Evolutionary conservation across 2,113 vertebrate species (phyloP), one percentile per base, ranked within the genome.

Genomic region (Oncorhynchus mykiss): DNA sequence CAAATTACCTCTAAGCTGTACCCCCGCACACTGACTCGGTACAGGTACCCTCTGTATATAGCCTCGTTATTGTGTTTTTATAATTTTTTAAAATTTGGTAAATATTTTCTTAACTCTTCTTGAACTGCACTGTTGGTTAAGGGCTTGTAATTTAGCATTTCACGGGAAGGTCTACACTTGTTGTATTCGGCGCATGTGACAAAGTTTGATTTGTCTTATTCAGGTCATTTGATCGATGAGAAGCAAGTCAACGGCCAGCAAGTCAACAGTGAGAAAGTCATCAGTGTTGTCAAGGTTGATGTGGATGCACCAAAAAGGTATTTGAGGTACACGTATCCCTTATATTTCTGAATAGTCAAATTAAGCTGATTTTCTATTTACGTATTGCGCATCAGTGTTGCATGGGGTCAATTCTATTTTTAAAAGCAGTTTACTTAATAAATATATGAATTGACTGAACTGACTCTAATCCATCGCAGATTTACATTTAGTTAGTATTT

Each of bases 191-290:
- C 6, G 34, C 34, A 34, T 34, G 34, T 8, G 34, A 34, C 34
- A 34, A 34, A 34, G 34, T 34, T 34, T 34, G 34, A 34, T 62
- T 9, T 62, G 59, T 62, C n/a, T 16, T 62, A 9, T 24, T 62
- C 9, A 62, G 59, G 59, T 62, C 0, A 22, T n/a, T 24, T 62
- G n/a, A 24, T 62, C 3, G n/a, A 62, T 8, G n/a, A 11, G 14
- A 57, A 57, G 54, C 73, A 77, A 45, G 0, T 73, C 22, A 13
- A 27, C 74, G 25, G 16, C 39, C 60, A 72, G 18, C 73, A 77
- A 45, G 0, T 73, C 74, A 39, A 14, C 39, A 5, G 1, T n/a
- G 14, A 54, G 1, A 49, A 6, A 27, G 25, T 20, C 4, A 22
- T 62, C 22, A 18, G 18, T 4, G 11, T 45, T 39, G 34, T 8